Conservation (phyloP, 2,888 invertebrate genomes). For the Spilosoma lubricipeda region DNA sequence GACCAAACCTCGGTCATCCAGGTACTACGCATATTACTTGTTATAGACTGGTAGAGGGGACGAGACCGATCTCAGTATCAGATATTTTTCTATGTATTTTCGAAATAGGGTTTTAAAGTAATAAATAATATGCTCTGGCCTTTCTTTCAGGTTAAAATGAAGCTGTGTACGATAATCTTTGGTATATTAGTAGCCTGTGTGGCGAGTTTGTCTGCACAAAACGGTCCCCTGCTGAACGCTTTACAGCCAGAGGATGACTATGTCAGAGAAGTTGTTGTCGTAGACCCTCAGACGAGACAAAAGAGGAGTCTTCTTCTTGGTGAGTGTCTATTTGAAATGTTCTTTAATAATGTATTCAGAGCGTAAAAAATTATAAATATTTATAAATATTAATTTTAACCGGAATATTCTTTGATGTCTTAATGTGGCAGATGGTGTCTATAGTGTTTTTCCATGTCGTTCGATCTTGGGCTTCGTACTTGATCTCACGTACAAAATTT, state of each 20-base stretch:
- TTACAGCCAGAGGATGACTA: slow-evolving; percentile 52
- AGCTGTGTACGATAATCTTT: slow-evolving; percentile 57
- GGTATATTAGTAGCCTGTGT: slow-evolving; percentile 68
- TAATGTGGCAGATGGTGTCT: too few species aligned
- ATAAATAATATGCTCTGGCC: not conserved
- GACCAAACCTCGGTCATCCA: too few species aligned
- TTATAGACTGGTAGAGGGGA: too few species aligned
- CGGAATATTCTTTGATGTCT: too few species aligned
- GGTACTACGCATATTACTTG: too few species aligned
- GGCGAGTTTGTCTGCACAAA: slow-evolving; percentile 61
- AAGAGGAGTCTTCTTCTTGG: slow-evolving; percentile 75
- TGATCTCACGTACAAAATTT: too few species aligned
- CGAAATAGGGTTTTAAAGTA: not conserved
- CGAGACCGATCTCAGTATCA: not conserved
- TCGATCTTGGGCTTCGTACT: too few species aligned
- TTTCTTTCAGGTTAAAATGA: slow-evolving; percentile 43
- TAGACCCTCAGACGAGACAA: slow-evolving; percentile 56
- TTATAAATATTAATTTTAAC: too few species aligned
- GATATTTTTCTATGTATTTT: not conserved
- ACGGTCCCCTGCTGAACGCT: slow-evolving; percentile 60
- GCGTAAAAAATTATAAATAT: too few species aligned
- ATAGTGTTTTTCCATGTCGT: too few species aligned
- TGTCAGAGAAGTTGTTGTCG: slow-evolving; percentile 37
- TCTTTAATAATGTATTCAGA: not conserved
- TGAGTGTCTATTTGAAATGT: slow-evolving; percentile 41